Evolutionary conservation across 2,888 invertebrate species (phyloP), one percentile per base, ranked within the genome.

Genomic region (Drosophila colorata): DNA sequence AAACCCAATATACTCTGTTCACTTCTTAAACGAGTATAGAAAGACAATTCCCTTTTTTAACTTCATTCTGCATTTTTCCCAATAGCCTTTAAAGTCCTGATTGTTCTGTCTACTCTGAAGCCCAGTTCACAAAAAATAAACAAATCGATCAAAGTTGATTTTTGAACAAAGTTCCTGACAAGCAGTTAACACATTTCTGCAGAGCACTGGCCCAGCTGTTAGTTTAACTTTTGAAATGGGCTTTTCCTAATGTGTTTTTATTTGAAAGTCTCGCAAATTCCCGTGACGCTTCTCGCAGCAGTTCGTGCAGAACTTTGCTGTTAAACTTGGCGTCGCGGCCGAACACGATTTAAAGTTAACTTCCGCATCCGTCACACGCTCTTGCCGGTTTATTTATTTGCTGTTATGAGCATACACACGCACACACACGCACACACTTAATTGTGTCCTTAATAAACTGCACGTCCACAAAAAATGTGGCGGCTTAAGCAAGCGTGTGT

Each of bases 401-500:
- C 56, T 44, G 37, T 37, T 48, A 43, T 40, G 33, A 46, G 41
- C 37, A 44, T 44, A 44, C 41, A 18, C 2, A 13, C n/a, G 46
- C 6, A 16, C 14, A 9, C 9, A 14, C 23, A 31, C 14, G 18
- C 43, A 64, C 18, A 8, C 25, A 35, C 52, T 60, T 73, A 80
- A 86, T 75, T 83, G 69, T 69, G 58, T 67, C 68, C 71, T 76
- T 69, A 74, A 82, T 80, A 82, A 68, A 69, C 76, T 69, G 76
- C 33, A 65, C 59, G 65, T 63, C 65, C 63, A 76, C 83, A 86
- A 80, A 83, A 86, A 86, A 56, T 72, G 75, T 68, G 72, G 72
- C 71, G 78, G 84, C 66, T 83, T 70, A 87, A 84, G 78, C 81
- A 87, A 69, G 84, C 83, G 85, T 84, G 82, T 63, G 81, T 74